A percentile compares a stretch with the other conserved stretches of the same genome.
These are phyloP conservation scores for Dendrocincla fuliginosa DNA, from an alignment of 2,797 vertebrate genomes.

Conservation along the genomic window DNA sequence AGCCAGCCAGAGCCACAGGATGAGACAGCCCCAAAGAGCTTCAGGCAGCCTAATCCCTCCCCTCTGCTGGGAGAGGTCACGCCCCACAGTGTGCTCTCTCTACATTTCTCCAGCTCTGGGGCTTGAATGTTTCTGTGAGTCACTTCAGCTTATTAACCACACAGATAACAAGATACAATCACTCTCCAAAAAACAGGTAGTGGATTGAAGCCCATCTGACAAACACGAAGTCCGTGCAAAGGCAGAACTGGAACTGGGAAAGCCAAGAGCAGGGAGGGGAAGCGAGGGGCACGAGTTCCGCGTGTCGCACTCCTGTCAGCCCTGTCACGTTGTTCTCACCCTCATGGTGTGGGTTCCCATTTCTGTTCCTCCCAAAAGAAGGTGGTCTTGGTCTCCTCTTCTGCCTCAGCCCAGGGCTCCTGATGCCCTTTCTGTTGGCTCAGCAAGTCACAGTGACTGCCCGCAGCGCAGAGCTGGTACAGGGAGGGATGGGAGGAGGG, in stretches of 20 bases:
- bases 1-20: background rate
- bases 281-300: background rate
- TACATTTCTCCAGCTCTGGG: background rate
- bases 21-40: background rate
- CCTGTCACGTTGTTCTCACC: background rate
- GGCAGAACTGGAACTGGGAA: background rate
- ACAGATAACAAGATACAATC: background rate
- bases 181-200: background rate
- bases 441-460: background rate
- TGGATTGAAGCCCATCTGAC: background rate
- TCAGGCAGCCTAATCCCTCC: background rate
- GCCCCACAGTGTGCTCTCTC: background rate
- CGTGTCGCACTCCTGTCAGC: background rate
- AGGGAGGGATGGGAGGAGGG: background rate
- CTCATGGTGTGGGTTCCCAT: background rate
- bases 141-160: background rate
- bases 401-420: background rate
- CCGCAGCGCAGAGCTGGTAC: background rate
- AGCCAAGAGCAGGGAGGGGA: background rate
- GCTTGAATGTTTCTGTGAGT: background rate
- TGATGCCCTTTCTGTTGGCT: background rate
- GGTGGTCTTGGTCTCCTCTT: background rate
- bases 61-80: background rate
- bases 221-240: background rate
- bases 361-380: background rate